Evolutionary conservation across 2,113 vertebrate genomes (phyloP).

Genomic region (Willisornis vidua): DNA sequence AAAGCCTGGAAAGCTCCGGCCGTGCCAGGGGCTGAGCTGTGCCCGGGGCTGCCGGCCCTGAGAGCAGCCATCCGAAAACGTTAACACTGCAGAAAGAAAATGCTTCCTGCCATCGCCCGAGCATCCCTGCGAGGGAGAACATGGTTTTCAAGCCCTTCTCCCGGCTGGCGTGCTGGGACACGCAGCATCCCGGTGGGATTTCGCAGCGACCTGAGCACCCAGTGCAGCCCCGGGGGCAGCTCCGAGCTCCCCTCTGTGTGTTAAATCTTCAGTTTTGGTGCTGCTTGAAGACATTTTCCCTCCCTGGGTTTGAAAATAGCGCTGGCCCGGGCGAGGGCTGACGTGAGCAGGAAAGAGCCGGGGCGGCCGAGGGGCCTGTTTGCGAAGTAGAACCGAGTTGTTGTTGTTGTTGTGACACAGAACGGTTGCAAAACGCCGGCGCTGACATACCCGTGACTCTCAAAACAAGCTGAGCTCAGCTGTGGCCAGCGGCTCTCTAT

Average conservation of each 20-base stretch:
- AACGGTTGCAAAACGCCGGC: neutral
- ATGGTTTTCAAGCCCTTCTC: neutral
- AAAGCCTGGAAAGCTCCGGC: constrained; percentile 44
- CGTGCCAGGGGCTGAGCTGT: constrained; percentile 1
- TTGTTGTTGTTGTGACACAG: constrained; percentile 14
- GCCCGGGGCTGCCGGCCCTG: neutral
- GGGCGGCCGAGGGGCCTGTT: neutral
- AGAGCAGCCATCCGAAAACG: neutral
- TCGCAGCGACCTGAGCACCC: neutral
- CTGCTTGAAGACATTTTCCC: neutral
- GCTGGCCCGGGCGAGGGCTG: neutral
- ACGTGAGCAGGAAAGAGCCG: too few species aligned
- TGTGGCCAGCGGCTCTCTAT: neutral
- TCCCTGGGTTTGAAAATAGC: neutral
- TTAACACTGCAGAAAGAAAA: neutral
- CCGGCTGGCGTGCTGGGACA: neutral
- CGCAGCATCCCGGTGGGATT: neutral
- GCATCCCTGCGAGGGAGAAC: neutral
- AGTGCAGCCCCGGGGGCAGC: neutral
- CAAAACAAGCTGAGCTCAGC: neutral
- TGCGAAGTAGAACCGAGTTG: neutral
- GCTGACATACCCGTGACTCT: neutral
- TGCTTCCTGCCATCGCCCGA: neutral
- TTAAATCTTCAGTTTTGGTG: neutral
- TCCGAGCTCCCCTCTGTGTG: fast-evolving